Evolutionary conservation across 2,797 vertebrate genomes (phyloP).

Genomic region (Paratrypauchen microcephalus): DNA sequence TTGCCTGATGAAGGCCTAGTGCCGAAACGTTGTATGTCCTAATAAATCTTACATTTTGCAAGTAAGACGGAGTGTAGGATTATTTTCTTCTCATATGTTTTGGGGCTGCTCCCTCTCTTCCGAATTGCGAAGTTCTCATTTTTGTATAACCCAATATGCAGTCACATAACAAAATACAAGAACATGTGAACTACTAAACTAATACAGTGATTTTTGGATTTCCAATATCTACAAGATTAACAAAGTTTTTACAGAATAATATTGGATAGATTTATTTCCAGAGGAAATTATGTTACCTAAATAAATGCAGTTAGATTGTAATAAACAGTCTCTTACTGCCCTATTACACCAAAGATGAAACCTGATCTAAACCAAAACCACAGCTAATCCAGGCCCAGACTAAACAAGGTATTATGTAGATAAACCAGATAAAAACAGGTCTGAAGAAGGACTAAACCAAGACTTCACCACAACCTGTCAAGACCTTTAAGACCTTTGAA

Average conservation of each 20-base stretch:
- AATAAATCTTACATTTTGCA: too few species aligned
- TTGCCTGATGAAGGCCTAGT: too few species aligned
- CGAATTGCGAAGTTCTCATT: too few species aligned
- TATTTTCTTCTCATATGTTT: too few species aligned
- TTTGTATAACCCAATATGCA: background rate
- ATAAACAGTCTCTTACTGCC: background rate
- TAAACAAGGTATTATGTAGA: background rate
- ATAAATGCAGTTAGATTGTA: background rate
- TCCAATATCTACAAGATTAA: background rate
- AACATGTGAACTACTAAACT: background rate
- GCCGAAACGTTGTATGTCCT: too few species aligned
- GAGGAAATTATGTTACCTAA: background rate
- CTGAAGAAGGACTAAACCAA: background rate
- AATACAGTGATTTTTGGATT: background rate
- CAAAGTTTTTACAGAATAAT: background rate
- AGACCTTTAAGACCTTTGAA: background rate
- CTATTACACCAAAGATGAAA: background rate
- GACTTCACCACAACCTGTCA: too few species aligned
- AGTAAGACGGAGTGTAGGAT: too few species aligned
- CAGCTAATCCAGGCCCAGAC: background rate
- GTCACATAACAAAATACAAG: too few species aligned
- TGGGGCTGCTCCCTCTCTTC: too few species aligned
- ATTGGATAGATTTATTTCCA: background rate
- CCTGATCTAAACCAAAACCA: background rate
- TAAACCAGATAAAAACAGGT: background rate